Evolutionary conservation across 1,140 invertebrate species (phyloP).

Genomic region (Stegodyphus mimosarum): DNA sequence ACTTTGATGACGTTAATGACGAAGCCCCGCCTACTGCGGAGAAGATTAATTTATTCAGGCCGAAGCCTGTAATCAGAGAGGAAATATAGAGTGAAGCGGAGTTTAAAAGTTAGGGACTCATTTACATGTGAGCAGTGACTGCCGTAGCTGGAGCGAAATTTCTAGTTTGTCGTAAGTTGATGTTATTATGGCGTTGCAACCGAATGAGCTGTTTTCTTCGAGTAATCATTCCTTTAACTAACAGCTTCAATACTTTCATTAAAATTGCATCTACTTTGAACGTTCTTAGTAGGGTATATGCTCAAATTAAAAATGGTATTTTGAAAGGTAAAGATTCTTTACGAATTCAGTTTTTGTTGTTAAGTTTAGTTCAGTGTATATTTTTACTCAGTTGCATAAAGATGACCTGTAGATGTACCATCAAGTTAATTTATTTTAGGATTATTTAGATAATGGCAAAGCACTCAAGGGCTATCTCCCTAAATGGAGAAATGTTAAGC

Average conservation of each 20-base stretch:
- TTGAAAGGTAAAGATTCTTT: not conserved
- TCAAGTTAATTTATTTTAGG: too few species aligned
- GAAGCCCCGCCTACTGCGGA: conserved; percentile 23
- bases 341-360: too few species aligned
- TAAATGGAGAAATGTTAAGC: too few species aligned
- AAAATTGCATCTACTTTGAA: conserved; percentile 50
- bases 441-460: too few species aligned
- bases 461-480: too few species aligned
- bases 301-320: conserved; percentile 32
- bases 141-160: conserved; percentile 36
- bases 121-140: conserved; percentile 48
- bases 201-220: conserved; percentile 39
- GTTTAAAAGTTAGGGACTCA: conserved; percentile 49
- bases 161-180: conserved; percentile 46
- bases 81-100: not conserved
- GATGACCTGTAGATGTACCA: too few species aligned
- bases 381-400: too few species aligned
- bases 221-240: conserved; percentile 56
- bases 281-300: not conserved
- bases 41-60: conserved; percentile 56
- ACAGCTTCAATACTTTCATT: conserved; percentile 59
- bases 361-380: too few species aligned
- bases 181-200: conserved; percentile 37
- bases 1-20: conserved; percentile 60
- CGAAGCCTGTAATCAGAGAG: conserved; percentile 42